Base-by-base conservation (phyloP, 2,888 invertebrate genomes). In the Macroteleia sp. region DNA sequence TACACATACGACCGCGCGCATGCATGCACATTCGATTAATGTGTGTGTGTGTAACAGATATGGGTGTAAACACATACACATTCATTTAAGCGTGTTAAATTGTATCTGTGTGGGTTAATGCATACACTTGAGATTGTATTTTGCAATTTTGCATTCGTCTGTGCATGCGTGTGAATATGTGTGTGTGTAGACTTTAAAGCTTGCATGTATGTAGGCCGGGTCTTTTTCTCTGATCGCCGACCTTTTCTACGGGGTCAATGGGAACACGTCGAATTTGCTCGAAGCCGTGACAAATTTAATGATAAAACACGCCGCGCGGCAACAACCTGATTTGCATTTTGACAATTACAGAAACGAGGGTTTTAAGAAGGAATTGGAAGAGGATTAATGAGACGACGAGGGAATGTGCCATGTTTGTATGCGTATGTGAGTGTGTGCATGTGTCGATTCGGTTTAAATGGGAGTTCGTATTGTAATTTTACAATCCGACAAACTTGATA, bases 321-420 rank as follows among this genome's bases (percentile, higher is more conserved):
- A 64, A 73, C 73, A 73, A 56, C 57, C 73, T 73, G 73, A 73
- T 73, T 73, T 73, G 73, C 73, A 73, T 73, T 73, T 73, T 73
- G 73, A 73, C 64, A 73, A 64, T 73, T 64, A 64, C 73, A 64
- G 62, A 57, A 73, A 73, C 70, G 28, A 25, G 22, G 42, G 17
- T 41, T 57, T 41, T 17, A n/a, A 32, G 34, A 17, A 36, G 61
- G 36, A 52, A 70, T 61, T 34, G 59, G 54, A 46, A 39, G 46
- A 54, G 62, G 71, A 71, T 61, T 61, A 71, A 71, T 46, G 61
- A 71, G 61, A 25, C 30, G 69, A 28, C 14, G 44, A 30, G 42
- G 42, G 42, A 42, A 57, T 28, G 20, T 25, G 22, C n/a, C n/a
- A n/a, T 30, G 28, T 10, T 10, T 32, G 36, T n/a, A n/a, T n/a